Evolutionary conservation across 2,888 invertebrate species (phyloP), one percentile per base, ranked within the genome.

Genomic region (Keiferia lycopersicella): DNA sequence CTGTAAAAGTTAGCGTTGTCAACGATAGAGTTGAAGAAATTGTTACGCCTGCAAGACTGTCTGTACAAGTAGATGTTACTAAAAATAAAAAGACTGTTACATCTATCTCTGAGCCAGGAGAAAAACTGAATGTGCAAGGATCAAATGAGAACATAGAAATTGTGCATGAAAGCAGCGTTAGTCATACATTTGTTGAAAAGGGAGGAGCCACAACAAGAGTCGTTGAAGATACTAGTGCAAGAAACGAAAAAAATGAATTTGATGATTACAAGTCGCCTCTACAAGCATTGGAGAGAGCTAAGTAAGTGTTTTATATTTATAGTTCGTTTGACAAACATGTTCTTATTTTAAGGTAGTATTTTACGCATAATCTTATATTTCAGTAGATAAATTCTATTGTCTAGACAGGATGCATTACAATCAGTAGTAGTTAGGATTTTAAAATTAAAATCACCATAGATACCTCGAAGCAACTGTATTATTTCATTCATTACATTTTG

Each of bases 231-330:
- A 64, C 53, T 50, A 66, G 65, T 45, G 65, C 65, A 61, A 45
- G 66, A 41, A 67, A 20, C 34, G 63, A 63, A n/a, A 69, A 58
- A 20, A 56, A 65, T 6, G 72, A 70, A n/a, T 62, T 69, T 1
- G 77, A 82, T 68, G 91, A 91, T 72, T 91, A 91, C 67, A 80
- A 78, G 76, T 91, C 91, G 8, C 91, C 91, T 30, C 71, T 91
- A 38, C 84, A 85, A 66, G 83, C 90, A 22, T 81, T 91, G 71
- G 81, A 77, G 64, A 71, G 70, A 62, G 80, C 75, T 62, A 79
- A 75, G 88, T 88, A 84, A 88, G 88, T 84, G 12, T 45, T 30
- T 20, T 38, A 60, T 34, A n/a, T 58, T 58, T 34, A 38, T 3
- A 4, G 8, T 58, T 58, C 11, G 4, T 12, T 16, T 20, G 7